Evolutionary conservation across 2,797 vertebrate genomes (phyloP).

Genomic region (Anisognathus igniventris): DNA sequence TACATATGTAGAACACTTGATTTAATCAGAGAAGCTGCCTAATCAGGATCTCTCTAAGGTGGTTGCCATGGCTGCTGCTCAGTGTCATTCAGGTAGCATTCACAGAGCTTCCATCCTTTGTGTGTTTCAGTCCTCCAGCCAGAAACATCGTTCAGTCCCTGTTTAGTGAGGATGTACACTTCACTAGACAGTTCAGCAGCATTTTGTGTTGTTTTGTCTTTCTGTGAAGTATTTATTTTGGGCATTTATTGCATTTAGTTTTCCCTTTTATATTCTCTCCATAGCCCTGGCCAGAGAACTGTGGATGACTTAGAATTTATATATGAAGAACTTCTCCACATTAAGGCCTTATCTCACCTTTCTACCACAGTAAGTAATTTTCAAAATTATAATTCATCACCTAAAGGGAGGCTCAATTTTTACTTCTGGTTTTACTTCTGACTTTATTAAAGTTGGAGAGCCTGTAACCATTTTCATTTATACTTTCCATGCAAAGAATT

Average conservation of each 20-base stretch:
- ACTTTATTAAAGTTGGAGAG: neutral
- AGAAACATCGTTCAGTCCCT: neutral
- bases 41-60: neutral
- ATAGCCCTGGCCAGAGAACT: conserved; percentile 90
- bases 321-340: conserved; percentile 96
- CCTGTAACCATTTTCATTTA: neutral
- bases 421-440: neutral
- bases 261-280: neutral
- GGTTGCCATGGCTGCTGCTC: conserved; percentile 32
- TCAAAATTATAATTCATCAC: neutral
- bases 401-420: neutral
- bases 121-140: neutral
- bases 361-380: conserved; percentile 89
- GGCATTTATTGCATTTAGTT: neutral
- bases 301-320: conserved; percentile 95
- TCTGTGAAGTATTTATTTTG: neutral
- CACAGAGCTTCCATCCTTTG: neutral
- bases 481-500: neutral
- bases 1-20: neutral
- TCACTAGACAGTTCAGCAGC: neutral
- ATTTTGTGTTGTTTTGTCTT: neutral
- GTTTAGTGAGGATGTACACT: neutral
- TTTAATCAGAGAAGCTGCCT: conserved; percentile 11
- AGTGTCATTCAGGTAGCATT: neutral
- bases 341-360: conserved; percentile 96